These are phyloP conservation scores for Callosobruchus maculatus DNA, from an alignment of 2,888 invertebrate genomes.

Conservation along the genomic window DNA sequence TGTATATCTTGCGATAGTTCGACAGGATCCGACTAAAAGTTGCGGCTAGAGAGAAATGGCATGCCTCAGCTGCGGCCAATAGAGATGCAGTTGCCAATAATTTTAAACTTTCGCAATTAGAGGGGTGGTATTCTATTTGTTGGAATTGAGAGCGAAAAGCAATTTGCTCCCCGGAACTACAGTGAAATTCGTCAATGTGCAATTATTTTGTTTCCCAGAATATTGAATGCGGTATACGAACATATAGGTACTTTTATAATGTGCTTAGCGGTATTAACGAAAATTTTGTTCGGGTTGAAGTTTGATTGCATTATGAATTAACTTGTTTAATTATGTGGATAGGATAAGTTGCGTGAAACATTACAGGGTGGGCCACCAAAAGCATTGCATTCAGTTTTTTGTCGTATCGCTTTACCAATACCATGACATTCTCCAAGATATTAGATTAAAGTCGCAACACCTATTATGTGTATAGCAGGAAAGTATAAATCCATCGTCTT, in stretches of 20 bases:
- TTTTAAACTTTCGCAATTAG: not conserved
- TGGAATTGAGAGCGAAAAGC: not conserved
- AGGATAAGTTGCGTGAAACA: too few species aligned
- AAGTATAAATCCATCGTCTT: too few species aligned
- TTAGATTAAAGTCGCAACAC: too few species aligned
- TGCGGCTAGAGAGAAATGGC: not conserved
- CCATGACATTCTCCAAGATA: too few species aligned
- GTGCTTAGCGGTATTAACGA: not conserved
- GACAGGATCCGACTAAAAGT: not conserved
- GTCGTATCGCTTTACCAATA: too few species aligned
- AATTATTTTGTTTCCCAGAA: not conserved
- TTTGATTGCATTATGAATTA: too few species aligned
- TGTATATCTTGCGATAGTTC: too few species aligned
- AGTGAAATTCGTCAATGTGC: not conserved
- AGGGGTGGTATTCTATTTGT: not conserved
- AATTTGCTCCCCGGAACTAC: not conserved
- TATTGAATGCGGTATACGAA: not conserved
- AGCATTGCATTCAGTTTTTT: too few species aligned
- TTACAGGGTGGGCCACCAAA: too few species aligned
- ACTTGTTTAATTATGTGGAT: too few species aligned
- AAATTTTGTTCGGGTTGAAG: not conserved
- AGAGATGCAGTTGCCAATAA: not conserved
- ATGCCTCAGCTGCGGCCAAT: not conserved
- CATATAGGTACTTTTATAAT: not conserved
- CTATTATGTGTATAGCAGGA: too few species aligned